phyloP scores from a whole-genome alignment of 2,113 vertebrate genomes.

The Rousettus leschenaultii region DNA sequence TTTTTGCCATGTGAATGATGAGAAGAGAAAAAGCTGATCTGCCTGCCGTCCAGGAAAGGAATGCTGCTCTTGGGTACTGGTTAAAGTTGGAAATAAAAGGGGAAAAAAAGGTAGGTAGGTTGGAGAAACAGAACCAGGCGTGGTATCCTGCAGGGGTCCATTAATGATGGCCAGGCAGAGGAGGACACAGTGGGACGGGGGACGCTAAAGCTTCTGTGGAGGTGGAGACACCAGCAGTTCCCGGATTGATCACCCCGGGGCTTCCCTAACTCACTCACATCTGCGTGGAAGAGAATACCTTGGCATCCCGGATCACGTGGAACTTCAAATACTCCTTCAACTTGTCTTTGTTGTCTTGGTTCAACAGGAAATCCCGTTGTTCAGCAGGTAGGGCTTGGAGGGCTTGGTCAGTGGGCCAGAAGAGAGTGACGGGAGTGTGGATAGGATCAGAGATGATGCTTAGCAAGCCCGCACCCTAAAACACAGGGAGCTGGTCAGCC shows the following conservation, averaged over 20 bases:
- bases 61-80: neutral
- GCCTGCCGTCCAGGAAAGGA: too few relatives aligned
- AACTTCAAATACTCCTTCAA: slow-evolving; percentile 91
- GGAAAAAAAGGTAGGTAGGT: neutral
- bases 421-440: slow-evolving; percentile 89
- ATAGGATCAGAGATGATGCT: slow-evolving; percentile 81
- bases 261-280: fast-evolving
- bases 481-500: neutral
- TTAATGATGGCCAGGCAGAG: fast-evolving
- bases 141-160: neutral
- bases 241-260: neutral
- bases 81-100: neutral
- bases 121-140: fast-evolving
- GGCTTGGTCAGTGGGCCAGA: slow-evolving; percentile 89
- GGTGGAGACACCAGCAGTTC: fast-evolving
- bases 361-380: slow-evolving; percentile 91
- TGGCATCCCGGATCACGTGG: slow-evolving; percentile 87
- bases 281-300: slow-evolving; percentile 77
- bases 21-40: neutral
- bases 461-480: slow-evolving; percentile 88
- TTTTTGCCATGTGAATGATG: neutral
- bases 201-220: fast-evolving
- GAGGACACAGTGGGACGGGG: neutral
- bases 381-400: slow-evolving; percentile 85
- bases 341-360: slow-evolving; percentile 82